These are phyloP conservation scores for Streblospio benedicti DNA, from an alignment of 1,140 invertebrate genomes.

Conservation along the genomic window DNA sequence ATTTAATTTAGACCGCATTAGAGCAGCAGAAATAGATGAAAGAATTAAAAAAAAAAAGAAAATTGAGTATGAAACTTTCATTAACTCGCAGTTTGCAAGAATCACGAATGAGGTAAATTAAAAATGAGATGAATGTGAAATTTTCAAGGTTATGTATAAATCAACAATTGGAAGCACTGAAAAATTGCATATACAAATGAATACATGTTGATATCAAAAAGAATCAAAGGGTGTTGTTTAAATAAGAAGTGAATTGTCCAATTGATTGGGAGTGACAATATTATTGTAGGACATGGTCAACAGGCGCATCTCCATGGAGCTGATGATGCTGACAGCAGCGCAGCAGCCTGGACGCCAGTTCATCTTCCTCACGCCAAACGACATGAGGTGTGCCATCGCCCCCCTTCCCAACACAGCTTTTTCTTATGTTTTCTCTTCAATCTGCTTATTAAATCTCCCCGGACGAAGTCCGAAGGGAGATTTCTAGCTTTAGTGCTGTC, in stretches of 20 bases:
- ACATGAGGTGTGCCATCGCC: constrained; percentile 40
- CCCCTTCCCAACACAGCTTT: too few species aligned
- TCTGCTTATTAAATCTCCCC: too few species aligned
- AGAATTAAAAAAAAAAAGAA: too few species aligned
- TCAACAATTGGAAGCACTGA: neutral
- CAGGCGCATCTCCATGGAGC: constrained; percentile 43
- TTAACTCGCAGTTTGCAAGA: too few species aligned
- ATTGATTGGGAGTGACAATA: neutral
- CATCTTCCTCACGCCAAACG: constrained; percentile 48
- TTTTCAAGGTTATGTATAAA: neutral
- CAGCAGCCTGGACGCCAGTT: constrained; percentile 40
- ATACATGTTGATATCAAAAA: neutral
- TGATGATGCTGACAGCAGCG: constrained; percentile 43
- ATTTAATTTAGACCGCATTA: too few species aligned
- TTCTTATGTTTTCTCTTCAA: too few species aligned
- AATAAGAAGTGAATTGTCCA: neutral
- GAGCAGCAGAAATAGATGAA: too few species aligned
- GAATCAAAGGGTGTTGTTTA: neutral
- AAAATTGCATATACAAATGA: neutral
- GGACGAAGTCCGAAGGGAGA: too few species aligned
- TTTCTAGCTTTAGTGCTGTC: too few species aligned
- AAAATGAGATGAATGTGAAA: neutral
- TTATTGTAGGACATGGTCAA: constrained; percentile 47
- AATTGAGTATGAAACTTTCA: too few species aligned
- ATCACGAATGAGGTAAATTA: too few species aligned